Conservation (phyloP, 64 coral and sea anemone genomes). For the Acropora yongei region DNA sequence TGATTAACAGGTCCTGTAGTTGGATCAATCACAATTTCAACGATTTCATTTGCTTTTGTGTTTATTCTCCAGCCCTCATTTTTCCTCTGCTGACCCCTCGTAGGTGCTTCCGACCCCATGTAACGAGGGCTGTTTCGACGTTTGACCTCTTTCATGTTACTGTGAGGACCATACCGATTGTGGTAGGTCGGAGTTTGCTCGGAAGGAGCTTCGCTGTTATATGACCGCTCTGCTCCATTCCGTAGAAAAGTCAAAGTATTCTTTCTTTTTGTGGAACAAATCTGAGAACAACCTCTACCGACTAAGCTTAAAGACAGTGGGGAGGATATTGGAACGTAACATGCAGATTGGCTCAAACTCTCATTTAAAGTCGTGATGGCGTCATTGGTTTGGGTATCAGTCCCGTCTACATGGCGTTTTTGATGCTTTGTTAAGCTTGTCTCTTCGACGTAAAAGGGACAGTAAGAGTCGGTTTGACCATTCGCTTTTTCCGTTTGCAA, state of each 20-base stretch:
- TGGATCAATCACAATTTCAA: not conserved
- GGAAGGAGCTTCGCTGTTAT: not conserved
- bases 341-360: not conserved
- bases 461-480: not conserved
- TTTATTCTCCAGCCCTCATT: not conserved
- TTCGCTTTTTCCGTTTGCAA: not conserved
- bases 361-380: not conserved
- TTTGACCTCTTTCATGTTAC: not conserved
- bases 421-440: not conserved
- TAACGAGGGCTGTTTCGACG: not conserved
- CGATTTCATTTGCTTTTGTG: not conserved
- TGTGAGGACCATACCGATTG: conserved; percentile 10
- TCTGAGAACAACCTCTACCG: not conserved
- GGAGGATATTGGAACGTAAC: not conserved
- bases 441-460: conserved; percentile 24
- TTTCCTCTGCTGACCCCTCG: not conserved
- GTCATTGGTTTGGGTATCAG: too few relatives aligned
- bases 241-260: not conserved
- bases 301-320: not conserved
- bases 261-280: too few relatives aligned
- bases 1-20: not conserved
- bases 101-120: too few relatives aligned
- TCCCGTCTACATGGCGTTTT: too few relatives aligned
- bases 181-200: not conserved
- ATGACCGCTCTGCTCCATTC: not conserved